Conservation (phyloP, 2,888 invertebrate genomes). For the Augiades crinisus region DNA sequence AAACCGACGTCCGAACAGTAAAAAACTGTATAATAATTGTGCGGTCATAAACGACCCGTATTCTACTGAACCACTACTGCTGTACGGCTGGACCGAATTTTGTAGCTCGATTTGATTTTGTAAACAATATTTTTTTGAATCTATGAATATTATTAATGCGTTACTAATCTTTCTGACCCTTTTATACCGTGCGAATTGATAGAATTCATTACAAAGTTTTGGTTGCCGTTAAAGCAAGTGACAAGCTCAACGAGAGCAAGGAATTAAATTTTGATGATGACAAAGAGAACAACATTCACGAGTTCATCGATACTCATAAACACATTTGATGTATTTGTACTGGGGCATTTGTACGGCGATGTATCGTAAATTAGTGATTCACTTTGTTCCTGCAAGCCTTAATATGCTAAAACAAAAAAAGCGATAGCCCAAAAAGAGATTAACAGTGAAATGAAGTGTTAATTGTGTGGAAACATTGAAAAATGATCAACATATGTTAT, state of each 20-base stretch:
- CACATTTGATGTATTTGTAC: slow-evolving; percentile 4
- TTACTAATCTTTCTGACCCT: too few species aligned
- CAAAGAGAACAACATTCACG: background rate
- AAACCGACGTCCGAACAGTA: slow-evolving; percentile 45
- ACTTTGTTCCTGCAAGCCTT: slow-evolving; percentile 43
- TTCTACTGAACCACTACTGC: slow-evolving; percentile 36
- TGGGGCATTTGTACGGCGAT: slow-evolving; percentile 31
- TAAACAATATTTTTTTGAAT: background rate
- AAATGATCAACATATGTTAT: slow-evolving; percentile 81
- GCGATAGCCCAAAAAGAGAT: slow-evolving; percentile 61
- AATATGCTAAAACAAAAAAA: slow-evolving; percentile 58
- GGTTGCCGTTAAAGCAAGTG: background rate
- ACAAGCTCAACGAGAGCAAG: background rate
- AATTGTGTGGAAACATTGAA: slow-evolving; percentile 80
- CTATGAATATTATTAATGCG: too few species aligned
- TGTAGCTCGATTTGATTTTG: background rate
- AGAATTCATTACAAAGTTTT: too few species aligned
- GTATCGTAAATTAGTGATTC: slow-evolving; percentile 43
- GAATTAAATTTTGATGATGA: background rate
- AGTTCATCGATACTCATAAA: slow-evolving; percentile 11
- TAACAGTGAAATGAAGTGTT: slow-evolving; percentile 79
- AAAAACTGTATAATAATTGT: slow-evolving; percentile 50
- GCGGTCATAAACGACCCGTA: slow-evolving; percentile 47
- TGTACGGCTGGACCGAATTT: slow-evolving; percentile 28
- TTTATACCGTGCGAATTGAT: too few species aligned